These are phyloP conservation scores for Ectropis crepuscularia DNA, from an alignment of 2,888 invertebrate species.

Conservation along the genomic window DNA sequence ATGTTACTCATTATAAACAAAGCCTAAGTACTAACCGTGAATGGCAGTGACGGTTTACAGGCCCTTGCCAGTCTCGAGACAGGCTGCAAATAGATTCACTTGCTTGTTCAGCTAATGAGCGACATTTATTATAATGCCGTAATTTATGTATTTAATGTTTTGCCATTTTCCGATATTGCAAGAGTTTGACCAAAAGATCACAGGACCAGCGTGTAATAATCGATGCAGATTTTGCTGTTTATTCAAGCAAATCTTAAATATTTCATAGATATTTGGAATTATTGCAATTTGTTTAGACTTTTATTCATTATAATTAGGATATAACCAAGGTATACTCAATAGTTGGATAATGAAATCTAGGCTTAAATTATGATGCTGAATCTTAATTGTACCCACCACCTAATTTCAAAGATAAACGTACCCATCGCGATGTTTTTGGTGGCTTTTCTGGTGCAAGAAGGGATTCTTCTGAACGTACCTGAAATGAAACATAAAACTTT, in stretches of 20 bases:
- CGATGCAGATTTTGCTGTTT: no score
- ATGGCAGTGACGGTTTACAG: constrained; percentile 31
- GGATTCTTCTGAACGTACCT: constrained; percentile 83
- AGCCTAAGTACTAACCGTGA: constrained; percentile 24
- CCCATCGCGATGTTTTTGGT: constrained; percentile 76
- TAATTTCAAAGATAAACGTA: constrained; percentile 61
- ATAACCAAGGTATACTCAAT: not conserved
- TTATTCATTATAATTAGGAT: no score
- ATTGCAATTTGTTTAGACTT: no score
- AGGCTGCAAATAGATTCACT: constrained; percentile 26
- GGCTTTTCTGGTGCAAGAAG: constrained; percentile 73
- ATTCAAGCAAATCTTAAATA: no score
- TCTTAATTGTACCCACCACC: constrained; percentile 58
- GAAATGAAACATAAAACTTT: constrained; percentile 26
- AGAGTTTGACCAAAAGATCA: no score
- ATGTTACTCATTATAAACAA: constrained; percentile 31
- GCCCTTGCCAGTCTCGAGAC: constrained; percentile 25
- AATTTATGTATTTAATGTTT: no score
- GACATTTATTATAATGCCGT: no score
- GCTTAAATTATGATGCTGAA: not conserved
- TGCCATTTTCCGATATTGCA: no score
- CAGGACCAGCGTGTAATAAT: no score
- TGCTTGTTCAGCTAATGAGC: constrained; percentile 13
- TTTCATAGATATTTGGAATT: no score
- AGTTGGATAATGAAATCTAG: not conserved